phyloP scores from a whole-genome alignment of 2,888 invertebrate species.

The Archips xylosteana region DNA sequence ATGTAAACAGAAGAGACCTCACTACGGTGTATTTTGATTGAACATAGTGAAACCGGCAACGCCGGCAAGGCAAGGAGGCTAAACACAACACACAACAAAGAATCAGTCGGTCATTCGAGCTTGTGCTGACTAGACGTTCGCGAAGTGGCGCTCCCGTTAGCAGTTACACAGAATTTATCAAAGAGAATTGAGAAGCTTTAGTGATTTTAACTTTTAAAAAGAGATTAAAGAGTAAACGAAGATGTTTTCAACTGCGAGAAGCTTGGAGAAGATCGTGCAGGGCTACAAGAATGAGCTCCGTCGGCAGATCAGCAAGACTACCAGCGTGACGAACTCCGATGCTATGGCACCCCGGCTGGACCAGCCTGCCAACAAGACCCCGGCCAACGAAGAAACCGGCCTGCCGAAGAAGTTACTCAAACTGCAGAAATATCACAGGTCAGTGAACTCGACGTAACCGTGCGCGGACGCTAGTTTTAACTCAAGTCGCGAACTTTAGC shows the following conservation, averaged over 20 bases:
- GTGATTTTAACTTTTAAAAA: background rate
- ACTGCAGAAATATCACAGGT: conserved; percentile 86
- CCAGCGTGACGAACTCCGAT: conserved; percentile 86
- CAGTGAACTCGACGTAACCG: conserved; percentile 74
- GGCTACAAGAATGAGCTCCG: conserved; percentile 77
- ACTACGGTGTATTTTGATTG: conserved; percentile 65
- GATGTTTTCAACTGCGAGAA: conserved; percentile 77
- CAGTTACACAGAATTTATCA: conserved; percentile 16
- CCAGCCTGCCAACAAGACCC: conserved; percentile 64
- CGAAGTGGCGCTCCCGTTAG: conserved; percentile 9
- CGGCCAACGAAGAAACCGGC: conserved; percentile 70
- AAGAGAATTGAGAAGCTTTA: conserved; percentile 13
- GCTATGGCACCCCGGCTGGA: conserved; percentile 83
- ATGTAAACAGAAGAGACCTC: conserved; percentile 76
- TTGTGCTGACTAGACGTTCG: conserved; percentile 62
- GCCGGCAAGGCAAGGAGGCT: conserved; percentile 57
- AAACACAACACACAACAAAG: conserved; percentile 83
- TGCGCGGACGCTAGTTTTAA: conserved; percentile 30
- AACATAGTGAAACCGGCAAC: conserved; percentile 70
- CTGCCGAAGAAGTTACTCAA: conserved; percentile 79
- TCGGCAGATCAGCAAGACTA: conserved; percentile 86
- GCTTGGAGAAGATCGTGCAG: conserved; percentile 72
- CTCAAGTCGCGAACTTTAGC: conserved; percentile 19
- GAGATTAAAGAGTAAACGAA: conserved; percentile 44
- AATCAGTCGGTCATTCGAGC: conserved; percentile 75